These are phyloP conservation scores for Lasiommata megera DNA, from an alignment of 2,888 invertebrate genomes.

Conservation along the genomic window DNA sequence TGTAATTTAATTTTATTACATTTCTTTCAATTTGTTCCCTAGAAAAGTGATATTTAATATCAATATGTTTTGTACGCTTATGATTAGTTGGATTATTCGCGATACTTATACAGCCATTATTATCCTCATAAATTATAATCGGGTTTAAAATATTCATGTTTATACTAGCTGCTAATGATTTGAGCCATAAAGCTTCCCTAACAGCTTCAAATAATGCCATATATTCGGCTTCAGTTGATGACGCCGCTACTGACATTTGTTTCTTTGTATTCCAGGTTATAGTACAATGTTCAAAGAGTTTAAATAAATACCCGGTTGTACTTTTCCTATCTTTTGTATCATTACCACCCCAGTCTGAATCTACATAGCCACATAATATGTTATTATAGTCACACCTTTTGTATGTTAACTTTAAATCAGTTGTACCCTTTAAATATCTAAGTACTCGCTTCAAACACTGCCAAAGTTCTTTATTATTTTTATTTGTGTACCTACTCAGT, in stretches of 20 bases:
- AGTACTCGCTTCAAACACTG: constrained; percentile 37
- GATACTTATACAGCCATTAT: constrained; percentile 44
- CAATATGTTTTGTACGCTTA: constrained; percentile 44
- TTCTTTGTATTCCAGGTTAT: constrained; percentile 27
- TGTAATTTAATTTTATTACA: constrained; percentile 31
- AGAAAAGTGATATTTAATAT: constrained; percentile 38
- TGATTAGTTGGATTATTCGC: constrained; percentile 38
- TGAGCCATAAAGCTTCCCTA: constrained; percentile 43
- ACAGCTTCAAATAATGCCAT: constrained; percentile 34
- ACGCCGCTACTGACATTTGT: constrained; percentile 29
- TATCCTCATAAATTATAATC: constrained; percentile 41
- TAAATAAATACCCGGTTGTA: constrained; percentile 31
- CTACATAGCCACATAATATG: constrained; percentile 36
- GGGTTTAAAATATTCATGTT: constrained; percentile 25
- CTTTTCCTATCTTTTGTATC: constrained; percentile 31
- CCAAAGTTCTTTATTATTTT: constrained; percentile 38
- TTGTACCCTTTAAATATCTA: constrained; percentile 39
- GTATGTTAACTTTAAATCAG: constrained; percentile 37
- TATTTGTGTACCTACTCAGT: constrained; percentile 37
- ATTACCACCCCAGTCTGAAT: constrained; percentile 40
- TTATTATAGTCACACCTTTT: constrained; percentile 30
- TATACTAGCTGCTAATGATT: constrained; percentile 37
- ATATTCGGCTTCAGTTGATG: constrained; percentile 34
- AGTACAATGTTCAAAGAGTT: constrained; percentile 31
- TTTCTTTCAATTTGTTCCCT: constrained; percentile 31